Conservation (phyloP, 2,888 invertebrate species). For the Eupsilia transversa region DNA sequence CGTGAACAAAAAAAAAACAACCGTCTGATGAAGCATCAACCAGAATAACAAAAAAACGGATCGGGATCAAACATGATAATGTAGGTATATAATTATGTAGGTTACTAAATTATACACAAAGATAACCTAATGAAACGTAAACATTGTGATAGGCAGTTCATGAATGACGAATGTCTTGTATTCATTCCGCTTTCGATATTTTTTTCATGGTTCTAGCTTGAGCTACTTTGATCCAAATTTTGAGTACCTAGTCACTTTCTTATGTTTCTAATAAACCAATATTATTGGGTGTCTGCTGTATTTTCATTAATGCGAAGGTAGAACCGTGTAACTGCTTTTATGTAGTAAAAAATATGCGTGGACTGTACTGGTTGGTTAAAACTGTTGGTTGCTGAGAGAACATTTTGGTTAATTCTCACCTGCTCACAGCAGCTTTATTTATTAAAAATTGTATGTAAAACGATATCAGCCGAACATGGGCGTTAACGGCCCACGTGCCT, state of each 20-base stretch:
- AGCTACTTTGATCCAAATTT: background rate
- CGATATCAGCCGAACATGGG: background rate
- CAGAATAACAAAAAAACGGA: background rate
- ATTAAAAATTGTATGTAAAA: too few relatives aligned
- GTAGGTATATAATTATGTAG: slow-evolving; percentile 5
- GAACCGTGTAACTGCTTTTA: background rate
- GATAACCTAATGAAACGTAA: slow-evolving; percentile 37
- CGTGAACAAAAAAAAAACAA: too few relatives aligned
- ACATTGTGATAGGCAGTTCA: slow-evolving; percentile 22
- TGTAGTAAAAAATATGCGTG: background rate
- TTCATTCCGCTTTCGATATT: slow-evolving; percentile 23
- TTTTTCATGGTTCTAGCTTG: background rate
- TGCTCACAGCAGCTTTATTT: background rate
- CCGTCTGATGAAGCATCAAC: background rate
- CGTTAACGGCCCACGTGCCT: background rate
- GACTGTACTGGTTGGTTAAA: background rate
- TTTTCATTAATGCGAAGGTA: background rate
- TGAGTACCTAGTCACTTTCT: background rate
- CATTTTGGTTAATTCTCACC: background rate
- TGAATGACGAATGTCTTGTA: background rate
- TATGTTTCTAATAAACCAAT: background rate
- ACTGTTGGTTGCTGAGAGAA: too few relatives aligned
- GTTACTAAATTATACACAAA: slow-evolving; percentile 17
- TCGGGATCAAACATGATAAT: background rate
- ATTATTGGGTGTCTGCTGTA: background rate